A percentile compares a stretch with the other conserved stretches of the same genome.
Evolutionary conservation across 2,888 invertebrate genomes (phyloP).

Genomic region (Spodoptera exigua): DNA sequence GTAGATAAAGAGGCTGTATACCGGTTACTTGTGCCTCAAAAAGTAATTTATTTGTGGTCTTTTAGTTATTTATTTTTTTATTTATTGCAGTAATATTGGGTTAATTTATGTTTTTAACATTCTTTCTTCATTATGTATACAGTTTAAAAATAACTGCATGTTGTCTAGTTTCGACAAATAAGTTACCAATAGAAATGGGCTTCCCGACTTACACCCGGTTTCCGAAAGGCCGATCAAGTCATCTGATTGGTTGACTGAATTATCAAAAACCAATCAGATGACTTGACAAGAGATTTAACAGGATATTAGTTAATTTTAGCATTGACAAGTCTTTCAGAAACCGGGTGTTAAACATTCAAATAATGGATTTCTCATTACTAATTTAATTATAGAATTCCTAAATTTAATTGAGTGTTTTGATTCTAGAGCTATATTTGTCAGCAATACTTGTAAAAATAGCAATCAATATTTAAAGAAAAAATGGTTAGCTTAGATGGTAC

Average conservation of each 20-base stretch:
- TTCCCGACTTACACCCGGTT: neutral
- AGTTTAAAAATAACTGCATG: conserved; percentile 31
- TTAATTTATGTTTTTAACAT: conserved; percentile 33
- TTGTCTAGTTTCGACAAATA: conserved; percentile 41
- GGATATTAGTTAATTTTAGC: too few relatives aligned
- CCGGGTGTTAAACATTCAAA: conserved; percentile 7
- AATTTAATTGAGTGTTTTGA: conserved; percentile 14
- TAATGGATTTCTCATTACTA: conserved; percentile 10
- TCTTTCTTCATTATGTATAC: conserved; percentile 18
- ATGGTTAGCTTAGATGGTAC: too few relatives aligned
- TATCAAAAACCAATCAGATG: too few relatives aligned
- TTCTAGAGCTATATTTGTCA: neutral
- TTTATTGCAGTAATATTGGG: conserved; percentile 50
- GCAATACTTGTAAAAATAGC: neutral
- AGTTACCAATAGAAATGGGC: conserved; percentile 38
- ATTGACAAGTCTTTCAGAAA: too few relatives aligned
- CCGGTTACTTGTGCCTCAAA: conserved; percentile 41
- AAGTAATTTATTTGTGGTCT: conserved; percentile 28
- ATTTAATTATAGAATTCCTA: conserved; percentile 12
- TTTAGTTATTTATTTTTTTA: conserved; percentile 54
- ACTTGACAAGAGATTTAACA: too few relatives aligned
- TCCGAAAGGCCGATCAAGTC: too few relatives aligned
- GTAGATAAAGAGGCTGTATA: conserved; percentile 20
- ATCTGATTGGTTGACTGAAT: too few relatives aligned
- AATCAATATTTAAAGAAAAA: neutral